Conservation (phyloP, 2,113 vertebrate genomes). For the Pomatostomus ruficeps region DNA sequence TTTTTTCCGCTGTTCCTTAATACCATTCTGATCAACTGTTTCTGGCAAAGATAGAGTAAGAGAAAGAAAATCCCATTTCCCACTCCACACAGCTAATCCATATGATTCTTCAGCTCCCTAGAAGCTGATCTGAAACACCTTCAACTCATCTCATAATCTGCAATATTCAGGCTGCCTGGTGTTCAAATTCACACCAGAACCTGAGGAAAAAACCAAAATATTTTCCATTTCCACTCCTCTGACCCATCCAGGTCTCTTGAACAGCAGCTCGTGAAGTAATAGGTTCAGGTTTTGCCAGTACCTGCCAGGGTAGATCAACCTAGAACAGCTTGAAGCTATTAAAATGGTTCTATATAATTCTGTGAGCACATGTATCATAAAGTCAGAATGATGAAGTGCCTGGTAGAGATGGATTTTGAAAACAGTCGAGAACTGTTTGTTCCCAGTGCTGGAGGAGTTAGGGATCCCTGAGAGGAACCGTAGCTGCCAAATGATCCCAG, state of each 20-base stretch:
- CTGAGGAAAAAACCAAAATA: neutral
- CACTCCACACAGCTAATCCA: neutral
- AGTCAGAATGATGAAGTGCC: neutral
- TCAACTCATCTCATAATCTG: neutral
- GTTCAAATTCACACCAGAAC: neutral
- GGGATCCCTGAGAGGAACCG: neutral
- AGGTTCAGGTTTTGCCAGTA: conserved; percentile 13
- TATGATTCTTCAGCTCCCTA: neutral
- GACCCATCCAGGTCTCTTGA: neutral
- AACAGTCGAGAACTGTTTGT: conserved; percentile 53
- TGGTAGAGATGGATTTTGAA: conserved; percentile 32
- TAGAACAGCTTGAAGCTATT: conserved; percentile 42
- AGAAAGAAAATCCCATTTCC: neutral
- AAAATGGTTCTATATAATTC: conserved; percentile 14
- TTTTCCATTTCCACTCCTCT: neutral
- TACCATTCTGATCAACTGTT: neutral
- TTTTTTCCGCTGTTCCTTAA: neutral
- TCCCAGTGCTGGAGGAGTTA: conserved; percentile 3
- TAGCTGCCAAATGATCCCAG: conserved; percentile 1
- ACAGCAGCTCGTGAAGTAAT: neutral
- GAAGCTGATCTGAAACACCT: neutral
- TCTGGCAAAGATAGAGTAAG: neutral
- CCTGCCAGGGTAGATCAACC: neutral
- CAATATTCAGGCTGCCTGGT: neutral
- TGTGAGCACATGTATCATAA: neutral